Base-by-base conservation (phyloP, 2,888 invertebrate genomes). In the Gari tellinella region DNA sequence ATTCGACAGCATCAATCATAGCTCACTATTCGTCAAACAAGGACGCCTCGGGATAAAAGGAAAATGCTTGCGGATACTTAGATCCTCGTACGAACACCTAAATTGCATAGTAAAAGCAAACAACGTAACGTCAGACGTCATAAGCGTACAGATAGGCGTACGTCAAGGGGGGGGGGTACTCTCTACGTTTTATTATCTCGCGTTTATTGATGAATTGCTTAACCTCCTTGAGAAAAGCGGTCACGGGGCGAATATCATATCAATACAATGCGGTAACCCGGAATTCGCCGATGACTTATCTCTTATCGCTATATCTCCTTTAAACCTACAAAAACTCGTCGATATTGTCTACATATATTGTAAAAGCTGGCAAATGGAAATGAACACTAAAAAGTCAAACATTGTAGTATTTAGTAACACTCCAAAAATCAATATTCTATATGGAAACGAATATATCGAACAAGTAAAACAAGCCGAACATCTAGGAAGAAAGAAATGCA, bases 1-100 rank as follows among this genome's bases (percentile, higher is more conserved):
- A 8, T 67, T 67, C 23, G 67, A 67, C 53, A 19, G 14, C 1
- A 61, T 67, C 1, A 51, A 53, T 40, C 55, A 66, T 46, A 17
- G 14, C 0, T 38, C 41, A 10, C 45, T 58, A 40, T 58, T 66
- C 31, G 15, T 19, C 25, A 53, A 60, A 41, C 21, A 53, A n/a
- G 43, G 51, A 12, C 15, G 52, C 14, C 43, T 66, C 8, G 58
- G 66, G 23, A 21, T 66, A 7, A 38, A 7, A 0, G 66, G 66
- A 2, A 66, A 66, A 38, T 1, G 31, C 4, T 31, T 56, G 15
- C 49, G 65, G 1, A 17, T 49, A 19, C 19, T 65, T 15, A 41
- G 43, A 48, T n/a, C 43, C 2, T 43, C 37, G 1, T 66, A 58
- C 25, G 23, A 21, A 8, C n/a, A 45, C 21, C 19, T 58, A 37